Conservation (phyloP, 2,797 vertebrate species). For the Leptoclinus maculatus region DNA sequence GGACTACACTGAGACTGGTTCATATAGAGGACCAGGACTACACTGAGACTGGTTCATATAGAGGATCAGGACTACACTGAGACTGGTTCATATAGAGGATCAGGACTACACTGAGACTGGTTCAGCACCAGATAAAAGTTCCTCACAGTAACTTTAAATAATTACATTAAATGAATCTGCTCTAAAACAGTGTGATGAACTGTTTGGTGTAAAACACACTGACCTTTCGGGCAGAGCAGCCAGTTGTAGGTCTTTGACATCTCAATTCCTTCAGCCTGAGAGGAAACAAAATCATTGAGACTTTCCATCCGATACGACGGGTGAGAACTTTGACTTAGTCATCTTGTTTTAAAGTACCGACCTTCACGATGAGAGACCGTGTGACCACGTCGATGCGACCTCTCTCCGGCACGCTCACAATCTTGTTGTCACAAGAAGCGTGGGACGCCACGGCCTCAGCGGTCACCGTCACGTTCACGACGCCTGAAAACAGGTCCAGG, state of each 20-base stretch:
- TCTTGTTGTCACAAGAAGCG: slow-evolving; percentile 76
- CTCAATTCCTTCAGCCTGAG: slow-evolving; percentile 79
- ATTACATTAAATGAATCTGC: too few relatives aligned
- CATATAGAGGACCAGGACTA: too few relatives aligned
- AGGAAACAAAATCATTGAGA: not conserved
- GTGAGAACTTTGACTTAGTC: not conserved
- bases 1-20: too few relatives aligned
- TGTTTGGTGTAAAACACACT: slow-evolving; percentile 4
- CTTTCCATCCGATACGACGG: not conserved
- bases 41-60: too few relatives aligned
- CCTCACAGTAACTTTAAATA: too few relatives aligned
- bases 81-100: too few relatives aligned
- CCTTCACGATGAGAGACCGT: slow-evolving; percentile 76
- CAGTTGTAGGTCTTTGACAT: slow-evolving; percentile 68
- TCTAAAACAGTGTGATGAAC: too few relatives aligned
- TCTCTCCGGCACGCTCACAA: slow-evolving; percentile 76
- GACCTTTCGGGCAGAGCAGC: slow-evolving; percentile 81
- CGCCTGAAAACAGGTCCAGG: slow-evolving; percentile 65
- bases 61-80: too few relatives aligned
- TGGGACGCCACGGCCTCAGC: slow-evolving; percentile 81
- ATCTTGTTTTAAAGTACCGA: slow-evolving; percentile 29
- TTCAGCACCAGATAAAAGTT: too few relatives aligned
- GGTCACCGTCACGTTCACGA: slow-evolving; percentile 80
- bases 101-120: too few relatives aligned
- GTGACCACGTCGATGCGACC: slow-evolving; percentile 82